Conservation (phyloP, 1,140 invertebrate species). For the Galleria mellonella region DNA sequence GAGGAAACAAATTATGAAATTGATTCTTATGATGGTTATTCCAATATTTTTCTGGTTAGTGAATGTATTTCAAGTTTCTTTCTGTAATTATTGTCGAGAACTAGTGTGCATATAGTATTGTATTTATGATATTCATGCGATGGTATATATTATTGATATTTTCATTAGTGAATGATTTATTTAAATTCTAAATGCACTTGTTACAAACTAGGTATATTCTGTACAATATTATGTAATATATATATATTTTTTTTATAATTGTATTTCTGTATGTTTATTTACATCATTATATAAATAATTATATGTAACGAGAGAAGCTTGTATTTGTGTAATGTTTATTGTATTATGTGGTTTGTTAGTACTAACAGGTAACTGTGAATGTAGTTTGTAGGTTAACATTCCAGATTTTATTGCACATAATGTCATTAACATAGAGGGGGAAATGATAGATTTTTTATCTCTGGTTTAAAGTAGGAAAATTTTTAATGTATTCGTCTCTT, state of each 20-base stretch:
- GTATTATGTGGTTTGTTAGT: conserved; percentile 11
- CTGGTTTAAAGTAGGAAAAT: conserved; percentile 1
- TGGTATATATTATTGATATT: too few relatives aligned
- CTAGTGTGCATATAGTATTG: too few relatives aligned
- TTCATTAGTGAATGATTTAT: too few relatives aligned
- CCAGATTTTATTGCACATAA: conserved; percentile 22
- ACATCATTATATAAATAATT: neutral
- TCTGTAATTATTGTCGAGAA: neutral
- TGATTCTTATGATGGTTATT: conserved; percentile 46
- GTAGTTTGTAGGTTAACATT: conserved; percentile 58
- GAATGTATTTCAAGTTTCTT: conserved; percentile 20
- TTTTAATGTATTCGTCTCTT: neutral
- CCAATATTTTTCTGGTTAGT: conserved; percentile 48
- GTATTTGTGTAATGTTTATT: conserved; percentile 11
- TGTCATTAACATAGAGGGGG: neutral
- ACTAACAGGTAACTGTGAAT: conserved; percentile 28
- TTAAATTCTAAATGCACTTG: conserved; percentile 4
- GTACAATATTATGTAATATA: too few relatives aligned
- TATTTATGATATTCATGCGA: too few relatives aligned
- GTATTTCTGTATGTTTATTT: too few relatives aligned
- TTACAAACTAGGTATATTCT: conserved; percentile 1
- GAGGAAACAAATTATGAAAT: conserved; percentile 12
- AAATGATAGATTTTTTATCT: neutral
- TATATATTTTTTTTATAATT: too few relatives aligned
- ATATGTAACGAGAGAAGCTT: neutral